Evolutionary conservation across 1,140 invertebrate species (phyloP).

Genomic region (Phymastichus coffea): DNA sequence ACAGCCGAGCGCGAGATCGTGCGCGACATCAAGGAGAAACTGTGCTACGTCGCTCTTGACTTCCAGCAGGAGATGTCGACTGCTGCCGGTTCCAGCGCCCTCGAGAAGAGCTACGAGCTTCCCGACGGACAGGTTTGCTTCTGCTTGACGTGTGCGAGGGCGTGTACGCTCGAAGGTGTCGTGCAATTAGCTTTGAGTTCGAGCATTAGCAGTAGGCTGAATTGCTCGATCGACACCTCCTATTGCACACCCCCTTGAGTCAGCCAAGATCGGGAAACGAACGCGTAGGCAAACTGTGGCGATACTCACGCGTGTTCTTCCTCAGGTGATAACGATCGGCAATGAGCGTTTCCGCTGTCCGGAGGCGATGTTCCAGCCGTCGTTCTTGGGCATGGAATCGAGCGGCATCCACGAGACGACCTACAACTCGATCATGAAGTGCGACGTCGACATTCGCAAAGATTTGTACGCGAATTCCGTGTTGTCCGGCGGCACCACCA

Average conservation of each 20-base stretch:
- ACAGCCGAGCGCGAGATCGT: conserved; percentile 81
- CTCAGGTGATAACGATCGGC: conserved; percentile 80
- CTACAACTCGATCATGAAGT: conserved; percentile 95
- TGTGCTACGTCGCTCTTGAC: conserved; percentile 82
- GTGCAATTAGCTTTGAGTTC: too few relatives aligned
- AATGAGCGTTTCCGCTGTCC: conserved; percentile 94
- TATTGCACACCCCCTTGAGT: too few relatives aligned
- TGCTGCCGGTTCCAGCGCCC: conserved; percentile 79
- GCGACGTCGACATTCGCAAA: conserved; percentile 87
- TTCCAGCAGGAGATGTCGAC: conserved; percentile 88
- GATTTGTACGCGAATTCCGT: conserved; percentile 92
- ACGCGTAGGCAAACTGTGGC: too few relatives aligned
- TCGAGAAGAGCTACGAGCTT: too few relatives aligned
- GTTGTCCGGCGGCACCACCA: conserved; percentile 78
- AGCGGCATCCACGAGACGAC: conserved; percentile 90
- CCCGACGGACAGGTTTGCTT: conserved; percentile 82
- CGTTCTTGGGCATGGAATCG: conserved; percentile 88
- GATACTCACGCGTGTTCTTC: too few relatives aligned
- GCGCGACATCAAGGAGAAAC: too few relatives aligned
- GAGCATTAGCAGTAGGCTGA: too few relatives aligned
- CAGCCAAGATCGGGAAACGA: too few relatives aligned
- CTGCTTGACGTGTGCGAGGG: too few relatives aligned
- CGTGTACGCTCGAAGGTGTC: too few relatives aligned
- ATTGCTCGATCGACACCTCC: too few relatives aligned
- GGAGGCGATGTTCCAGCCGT: conserved; percentile 90